phyloP scores from a whole-genome alignment of 1,140 invertebrate species.

The Mizuhopecten yessoensis region DNA sequence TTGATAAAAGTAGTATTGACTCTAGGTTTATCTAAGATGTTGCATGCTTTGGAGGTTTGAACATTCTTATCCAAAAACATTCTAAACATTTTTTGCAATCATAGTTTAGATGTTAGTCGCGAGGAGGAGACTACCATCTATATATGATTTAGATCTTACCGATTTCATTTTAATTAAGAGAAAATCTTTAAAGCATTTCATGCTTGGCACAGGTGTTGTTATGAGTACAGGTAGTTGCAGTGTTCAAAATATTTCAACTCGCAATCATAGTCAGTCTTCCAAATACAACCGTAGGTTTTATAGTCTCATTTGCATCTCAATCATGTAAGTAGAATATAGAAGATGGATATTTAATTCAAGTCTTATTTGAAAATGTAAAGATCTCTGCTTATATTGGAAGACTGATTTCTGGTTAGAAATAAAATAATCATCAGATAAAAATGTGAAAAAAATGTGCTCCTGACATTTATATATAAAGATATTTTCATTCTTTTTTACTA shows the following conservation, averaged over 20 bases:
- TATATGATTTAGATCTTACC: no score
- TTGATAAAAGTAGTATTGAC: background rate
- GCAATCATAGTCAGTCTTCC: background rate
- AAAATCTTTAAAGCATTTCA: no score
- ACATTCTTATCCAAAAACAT: no score
- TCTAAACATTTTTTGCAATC: no score
- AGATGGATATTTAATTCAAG: background rate
- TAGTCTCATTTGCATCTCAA: background rate
- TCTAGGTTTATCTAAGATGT: background rate
- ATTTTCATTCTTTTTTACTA: slow-evolving; percentile 35
- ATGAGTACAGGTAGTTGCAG: no score
- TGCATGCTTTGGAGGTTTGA: background rate
- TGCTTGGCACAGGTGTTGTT: no score
- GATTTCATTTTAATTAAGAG: no score
- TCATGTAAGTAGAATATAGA: background rate
- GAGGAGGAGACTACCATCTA: no score
- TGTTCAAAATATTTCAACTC: no score
- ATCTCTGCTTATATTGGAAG: background rate
- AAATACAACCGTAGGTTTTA: background rate
- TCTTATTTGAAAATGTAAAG: background rate
- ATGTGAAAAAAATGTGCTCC: no score
- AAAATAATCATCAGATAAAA: background rate
- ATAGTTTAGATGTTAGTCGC: no score
- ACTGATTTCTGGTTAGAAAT: background rate
- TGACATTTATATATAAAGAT: background rate